Percentiles rank a stretch among this genome's conserved stretches.
These are phyloP conservation scores for Gobio gobio DNA, from an alignment of 2,113 vertebrate species.

Conservation along the genomic window DNA sequence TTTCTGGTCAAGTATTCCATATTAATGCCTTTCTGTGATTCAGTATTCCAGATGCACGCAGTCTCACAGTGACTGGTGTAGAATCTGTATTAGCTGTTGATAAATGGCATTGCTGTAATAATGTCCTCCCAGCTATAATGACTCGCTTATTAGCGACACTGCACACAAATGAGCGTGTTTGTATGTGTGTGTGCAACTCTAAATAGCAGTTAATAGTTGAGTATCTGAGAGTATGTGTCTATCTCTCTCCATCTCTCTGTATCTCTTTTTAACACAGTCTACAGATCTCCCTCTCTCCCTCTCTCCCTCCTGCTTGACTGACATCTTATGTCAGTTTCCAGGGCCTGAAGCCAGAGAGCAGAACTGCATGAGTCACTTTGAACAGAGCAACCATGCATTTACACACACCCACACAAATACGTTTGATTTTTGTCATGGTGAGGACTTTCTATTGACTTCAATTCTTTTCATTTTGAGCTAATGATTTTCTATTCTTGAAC, in stretches of 20 bases:
- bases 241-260: slow-evolving; percentile 15
- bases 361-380: slow-evolving; percentile 49
- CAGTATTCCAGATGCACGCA: slow-evolving; percentile 23
- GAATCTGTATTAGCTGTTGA: slow-evolving; percentile 37
- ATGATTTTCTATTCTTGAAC: background rate
- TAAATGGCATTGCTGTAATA: slow-evolving; percentile 28
- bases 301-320: slow-evolving; percentile 28
- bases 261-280: background rate
- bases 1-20: background rate
- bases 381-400: slow-evolving; percentile 25
- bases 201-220: slow-evolving; percentile 30
- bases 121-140: slow-evolving; percentile 41
- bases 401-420: slow-evolving; percentile 27
- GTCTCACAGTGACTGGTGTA: slow-evolving; percentile 18
- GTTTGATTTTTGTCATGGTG: background rate
- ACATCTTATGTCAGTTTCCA: slow-evolving; percentile 45
- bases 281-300: background rate
- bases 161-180: slow-evolving; percentile 24
- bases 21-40: slow-evolving; percentile 15
- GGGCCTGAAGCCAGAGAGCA: slow-evolving; percentile 34
- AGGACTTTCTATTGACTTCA: background rate
- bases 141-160: slow-evolving; percentile 38
- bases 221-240: background rate
- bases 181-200: slow-evolving; percentile 18
- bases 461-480: background rate